Conservation (phyloP, 2,888 invertebrate species). For the Drosophila suboccidentalis region DNA sequence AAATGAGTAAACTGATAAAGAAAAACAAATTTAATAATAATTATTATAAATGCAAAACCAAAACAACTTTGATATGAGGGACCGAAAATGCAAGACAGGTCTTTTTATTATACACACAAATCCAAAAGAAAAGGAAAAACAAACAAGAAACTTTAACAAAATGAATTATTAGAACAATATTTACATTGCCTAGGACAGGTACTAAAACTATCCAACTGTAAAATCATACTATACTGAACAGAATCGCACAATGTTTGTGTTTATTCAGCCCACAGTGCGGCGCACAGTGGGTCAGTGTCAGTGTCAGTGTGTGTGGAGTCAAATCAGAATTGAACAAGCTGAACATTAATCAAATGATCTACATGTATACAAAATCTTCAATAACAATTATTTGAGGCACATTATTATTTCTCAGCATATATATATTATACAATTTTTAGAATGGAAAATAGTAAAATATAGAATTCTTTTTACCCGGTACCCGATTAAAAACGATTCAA, state of each 20-base stretch:
- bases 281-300: slow-evolving; percentile 44
- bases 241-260: slow-evolving; percentile 17
- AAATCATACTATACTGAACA: slow-evolving; percentile 2
- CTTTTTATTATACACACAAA: slow-evolving; percentile 71
- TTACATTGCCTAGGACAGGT: too few species aligned
- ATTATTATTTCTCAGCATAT: background rate
- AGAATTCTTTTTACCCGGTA: background rate
- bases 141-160: too few species aligned
- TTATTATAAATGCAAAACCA: slow-evolving; percentile 15
- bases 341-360: slow-evolving; percentile 33
- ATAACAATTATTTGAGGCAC: slow-evolving; percentile 24
- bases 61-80: slow-evolving; percentile 77
- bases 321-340: background rate
- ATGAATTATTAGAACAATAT: slow-evolving; percentile 12
- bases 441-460: background rate
- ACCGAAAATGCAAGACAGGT: slow-evolving; percentile 78
- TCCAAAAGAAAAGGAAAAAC: too few species aligned
- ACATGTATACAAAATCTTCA: slow-evolving; percentile 32
- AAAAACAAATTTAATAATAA: slow-evolving; percentile 19
- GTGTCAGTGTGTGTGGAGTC: background rate
- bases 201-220: background rate
- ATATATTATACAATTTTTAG: background rate
- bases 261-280: slow-evolving; percentile 6
- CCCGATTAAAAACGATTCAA: too few species aligned
- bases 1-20: slow-evolving; percentile 11